Base-by-base conservation (phyloP, 2,797 vertebrate species). In the Oreochromis grahami region DNA sequence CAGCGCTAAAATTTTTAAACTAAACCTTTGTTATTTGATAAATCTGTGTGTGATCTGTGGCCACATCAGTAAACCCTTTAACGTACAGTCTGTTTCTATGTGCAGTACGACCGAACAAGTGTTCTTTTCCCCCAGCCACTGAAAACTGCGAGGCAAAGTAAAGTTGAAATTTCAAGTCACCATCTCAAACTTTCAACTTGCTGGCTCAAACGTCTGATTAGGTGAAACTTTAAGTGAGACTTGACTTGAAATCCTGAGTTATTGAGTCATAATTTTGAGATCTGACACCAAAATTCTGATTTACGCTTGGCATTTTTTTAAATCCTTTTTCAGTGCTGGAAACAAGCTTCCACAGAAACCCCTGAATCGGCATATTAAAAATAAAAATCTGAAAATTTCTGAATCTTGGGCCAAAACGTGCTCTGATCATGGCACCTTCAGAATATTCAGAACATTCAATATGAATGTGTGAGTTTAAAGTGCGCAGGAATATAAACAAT, bases 381-480 rank as follows among this genome's bases (percentile, higher is more conserved):
- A 84, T 77, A 50, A 43, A 11, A 17, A 60, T 60, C 1, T 1
- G 5, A 83, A 56, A n/a, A 41, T 50, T 68, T 86, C 55, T 26
- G 82, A 81, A 34, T 36, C 32, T 21, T 24, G 48, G 32, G 78
- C 29, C 10, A 3, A 77, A 50, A 77, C 3, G 8, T 13, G 76
- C 32, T 80, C 84, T 76, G 76, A 84, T 29, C 50, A 8, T 52
- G 82, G 79, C 89, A 80, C 32, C 53, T 60, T 82, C 32, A 53
- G 1, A 29, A 87, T 84, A 78, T 87, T 76, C 51, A 26, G 10
- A 58, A 58, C 55, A 83, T 36, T 60, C 56, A 60, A 82, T 41
- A 81, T 77, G 34, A 84, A 87, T 12, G 14, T 48, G 19, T 13
- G 50, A 79, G 48, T 80, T 89, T 92, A 93, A 94, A 93, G 91